Base-by-base conservation (phyloP, 2,888 invertebrate species). In the Cataglyphis livida region DNA sequence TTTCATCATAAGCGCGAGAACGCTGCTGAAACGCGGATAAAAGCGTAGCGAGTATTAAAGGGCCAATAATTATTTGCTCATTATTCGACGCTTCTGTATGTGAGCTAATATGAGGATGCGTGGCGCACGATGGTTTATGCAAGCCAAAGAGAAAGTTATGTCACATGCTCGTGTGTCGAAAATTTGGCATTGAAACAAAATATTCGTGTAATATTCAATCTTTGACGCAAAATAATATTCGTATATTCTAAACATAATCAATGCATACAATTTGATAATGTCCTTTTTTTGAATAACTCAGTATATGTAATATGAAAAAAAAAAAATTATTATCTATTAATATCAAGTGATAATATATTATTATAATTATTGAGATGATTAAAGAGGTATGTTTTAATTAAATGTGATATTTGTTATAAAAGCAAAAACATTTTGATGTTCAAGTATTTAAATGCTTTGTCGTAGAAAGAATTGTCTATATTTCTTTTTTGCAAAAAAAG, bases 51-150 rank as follows among this genome's bases (percentile, higher is more conserved):
- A 73, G 28, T 61, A 44, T 32, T 61, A 28, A 73, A 61, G 28
- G 41, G 28, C 9, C 28, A 44, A 44, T 61, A 73, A 73, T 73
- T 73, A 73, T 61, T 73, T 61, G 44, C 41, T 73, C 73, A 73
- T 61, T 73, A 73, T 15, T 4, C n/a, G 3, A 28, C 7, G 73
- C 41, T 73, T n/a, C 59, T 44, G 15, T 38, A 21, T 41, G n/a
- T n/a, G 18, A 71, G 38, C 15, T 70, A 66, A 44, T 48, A 57
- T 38, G 71, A 38, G 38, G 10, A 21, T 48, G 32, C 15, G 15
- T 54, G 25, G 15, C 35, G 54, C 35, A 15, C 15, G 35, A 70
- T 18, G 15, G 38, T 73, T 73, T 44, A 41, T n/a, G n/a, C 28
- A 71, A 57, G 18, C 3, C 18, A 10, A 41, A n/a, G 41, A 32